Evolutionary conservation across 2,888 invertebrate genomes (phyloP), one percentile per base, ranked within the genome.

Genomic region (Anthrax anthrax): DNA sequence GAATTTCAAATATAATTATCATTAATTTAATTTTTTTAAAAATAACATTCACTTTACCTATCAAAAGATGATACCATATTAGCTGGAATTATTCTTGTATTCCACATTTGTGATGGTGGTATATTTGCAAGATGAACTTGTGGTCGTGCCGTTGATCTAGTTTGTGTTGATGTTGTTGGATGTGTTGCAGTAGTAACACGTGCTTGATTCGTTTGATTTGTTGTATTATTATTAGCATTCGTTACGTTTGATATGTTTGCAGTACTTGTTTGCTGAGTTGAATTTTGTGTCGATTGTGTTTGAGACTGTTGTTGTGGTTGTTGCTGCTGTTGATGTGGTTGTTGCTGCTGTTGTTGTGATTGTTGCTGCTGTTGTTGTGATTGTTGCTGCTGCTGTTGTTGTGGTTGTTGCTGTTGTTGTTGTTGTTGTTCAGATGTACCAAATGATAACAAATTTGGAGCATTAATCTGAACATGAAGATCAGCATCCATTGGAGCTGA

Each of bases 141-240:
- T 1, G 81, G 80, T 23, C 82, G 72, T 8, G 78, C 68, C 16
- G 81, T 80, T 44, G 79, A 78, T 36, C 81, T 71, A 4, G 81
- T 82, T 58, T 80, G 77, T 1, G 81, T 81, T 1, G 81, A 72
- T 18, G 81, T 81, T 12, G 81, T 82, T 18, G 81, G 80, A 62
- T 80, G 75, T 4, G 82, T 81, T 40, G 77, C 77, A 4, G 79
- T 76, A 54, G 77, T 78, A 13, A 76, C 76, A 45, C 79, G 72
- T 27, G 57, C 55, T 49, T 61, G 53, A 60, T 54, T 54, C 1
- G 44, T 48, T 29, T 46, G 37, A 12, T 32, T 10, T 34, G 47
- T 32, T 18, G 16, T 27, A 29, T 29, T 44, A 1, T 13, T 10
- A 6, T 12, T 10, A 14, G 39, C 14, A n/a, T 27, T 17, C 32